Conservation (phyloP, 2,888 invertebrate genomes). For the Apodemia duryi region DNA sequence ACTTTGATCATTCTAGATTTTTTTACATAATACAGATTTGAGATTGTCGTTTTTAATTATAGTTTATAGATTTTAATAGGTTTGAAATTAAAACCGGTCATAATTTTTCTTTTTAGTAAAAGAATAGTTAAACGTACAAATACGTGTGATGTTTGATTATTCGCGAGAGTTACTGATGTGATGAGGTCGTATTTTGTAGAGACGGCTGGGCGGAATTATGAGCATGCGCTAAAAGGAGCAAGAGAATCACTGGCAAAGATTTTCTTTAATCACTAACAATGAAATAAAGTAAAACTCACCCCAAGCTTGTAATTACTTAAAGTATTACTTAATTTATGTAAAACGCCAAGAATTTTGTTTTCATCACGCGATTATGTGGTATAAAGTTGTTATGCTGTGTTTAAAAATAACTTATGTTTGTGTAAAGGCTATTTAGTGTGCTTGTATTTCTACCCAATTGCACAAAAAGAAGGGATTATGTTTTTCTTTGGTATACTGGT, state of each 20-base stretch:
- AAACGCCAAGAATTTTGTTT: too few species aligned
- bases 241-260: conserved; percentile 38
- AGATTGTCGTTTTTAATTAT: conserved; percentile 3
- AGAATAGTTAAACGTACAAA: conserved; percentile 1
- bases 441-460: too few species aligned
- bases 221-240: conserved; percentile 63
- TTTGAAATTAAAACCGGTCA: conserved; percentile 33
- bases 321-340: background rate
- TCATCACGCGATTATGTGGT: too few species aligned
- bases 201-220: conserved; percentile 47
- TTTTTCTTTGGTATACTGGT: too few species aligned
- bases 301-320: background rate
- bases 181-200: conserved; percentile 39
- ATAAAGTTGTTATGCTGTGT: too few species aligned
- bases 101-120: conserved; percentile 20
- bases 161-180: conserved; percentile 43
- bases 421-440: too few species aligned
- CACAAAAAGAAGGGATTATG: too few species aligned
- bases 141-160: conserved; percentile 43
- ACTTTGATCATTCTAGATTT: background rate
- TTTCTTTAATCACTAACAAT: conserved; percentile 52
- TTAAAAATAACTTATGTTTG: too few species aligned
- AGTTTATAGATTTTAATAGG: conserved; percentile 2
- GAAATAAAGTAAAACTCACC: conserved; percentile 23
- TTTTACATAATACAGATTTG: background rate